Conservation (phyloP, 2,888 invertebrate species). For the Barypeithes pellucidus region DNA sequence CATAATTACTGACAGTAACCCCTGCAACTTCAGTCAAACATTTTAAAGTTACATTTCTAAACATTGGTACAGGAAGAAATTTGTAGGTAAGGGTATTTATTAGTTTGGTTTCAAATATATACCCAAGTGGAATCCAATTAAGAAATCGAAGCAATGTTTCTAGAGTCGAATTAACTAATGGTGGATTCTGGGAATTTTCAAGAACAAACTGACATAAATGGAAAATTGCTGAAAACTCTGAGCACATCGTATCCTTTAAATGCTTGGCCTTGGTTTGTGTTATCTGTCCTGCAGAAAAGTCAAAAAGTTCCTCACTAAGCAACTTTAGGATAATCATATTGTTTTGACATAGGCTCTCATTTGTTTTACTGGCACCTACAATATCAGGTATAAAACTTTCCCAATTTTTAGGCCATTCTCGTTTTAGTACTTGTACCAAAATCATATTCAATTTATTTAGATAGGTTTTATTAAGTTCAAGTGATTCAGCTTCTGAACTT, state of each 20-base stretch:
- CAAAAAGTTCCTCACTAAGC: conserved; percentile 98
- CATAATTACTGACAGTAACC: conserved; percentile 91
- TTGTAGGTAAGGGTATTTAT: conserved; percentile 95
- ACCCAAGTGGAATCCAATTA: conserved; percentile 99
- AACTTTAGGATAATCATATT: conserved; percentile 99
- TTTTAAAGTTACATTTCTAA: conserved; percentile 95
- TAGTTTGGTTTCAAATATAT: conserved; percentile 99
- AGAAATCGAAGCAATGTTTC: conserved; percentile 97
- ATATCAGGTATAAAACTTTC: conserved; percentile 99
- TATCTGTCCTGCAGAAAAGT: conserved; percentile 97
- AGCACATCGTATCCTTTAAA: conserved; percentile 99
- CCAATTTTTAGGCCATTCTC: conserved; percentile 99
- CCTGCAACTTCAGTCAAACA: conserved; percentile 99
- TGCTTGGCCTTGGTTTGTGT: conserved; percentile 99
- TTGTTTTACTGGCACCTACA: conserved; percentile 98
- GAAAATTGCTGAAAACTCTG: conserved; percentile 98
- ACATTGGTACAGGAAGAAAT: conserved; percentile 93
- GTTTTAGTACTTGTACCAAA: conserved; percentile 97
- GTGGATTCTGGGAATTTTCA: conserved; percentile 98
- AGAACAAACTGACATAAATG: conserved; percentile 98
- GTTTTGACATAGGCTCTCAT: conserved; percentile 99
- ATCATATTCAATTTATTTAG: conserved; percentile 99
- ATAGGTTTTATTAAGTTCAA: conserved; percentile 96
- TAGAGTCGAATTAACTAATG: conserved; percentile 94
- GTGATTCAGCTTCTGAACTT: conserved; percentile 90